Base-by-base conservation (phyloP, 2,113 vertebrate species). In the Lutjanus erythropterus region DNA sequence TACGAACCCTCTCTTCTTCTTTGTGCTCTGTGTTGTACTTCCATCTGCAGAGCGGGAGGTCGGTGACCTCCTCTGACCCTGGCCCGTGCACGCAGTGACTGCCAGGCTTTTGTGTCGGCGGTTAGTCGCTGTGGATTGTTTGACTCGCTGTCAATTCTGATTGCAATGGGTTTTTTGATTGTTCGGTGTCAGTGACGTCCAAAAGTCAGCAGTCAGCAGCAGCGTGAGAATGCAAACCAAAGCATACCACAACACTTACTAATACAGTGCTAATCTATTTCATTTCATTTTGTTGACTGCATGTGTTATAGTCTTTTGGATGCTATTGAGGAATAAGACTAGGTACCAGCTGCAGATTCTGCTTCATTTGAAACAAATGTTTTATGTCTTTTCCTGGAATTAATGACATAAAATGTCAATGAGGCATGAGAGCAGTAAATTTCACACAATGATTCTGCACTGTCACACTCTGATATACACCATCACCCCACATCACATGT, bases 111-210 rank as follows among this genome's bases (percentile, higher is more conserved):
- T 89, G 86, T 90, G 59, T 71, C 41, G 58, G 16, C 11, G 14
- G 44, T 49, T 21, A 0, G 58, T 60, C n/a, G 16, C 33, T 56
- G 71, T 19, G 69, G 66, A 80, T 88, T 81, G 79, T 85, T 81
- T 76, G 64, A 78, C 71, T 52, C 60, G 0, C 78, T 44, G 70
- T 74, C 61, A 14, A 18, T 78, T 76, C 71, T 87, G 84, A 87
- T 86, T 61, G 75, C 60, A 81, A 42, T 71, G 37, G 68, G 73
- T 75, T 81, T 88, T 83, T 86, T 59, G 69, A 84, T 92, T 91
- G 89, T 92, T 80, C 23, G 0, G 71, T 49, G 42, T 80, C 78
- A 0, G 75, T 87, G 86, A 78, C 35, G 31, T 80, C n/a, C 1
- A 37, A 55, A 75, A 70, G 82, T 76, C 62, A 73, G 61, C 74